Percentiles rank a stretch among this genome's conserved stretches.
These are phyloP conservation scores for Lemur catta DNA, from an alignment of 2,797 vertebrate species.

Conservation along the genomic window DNA sequence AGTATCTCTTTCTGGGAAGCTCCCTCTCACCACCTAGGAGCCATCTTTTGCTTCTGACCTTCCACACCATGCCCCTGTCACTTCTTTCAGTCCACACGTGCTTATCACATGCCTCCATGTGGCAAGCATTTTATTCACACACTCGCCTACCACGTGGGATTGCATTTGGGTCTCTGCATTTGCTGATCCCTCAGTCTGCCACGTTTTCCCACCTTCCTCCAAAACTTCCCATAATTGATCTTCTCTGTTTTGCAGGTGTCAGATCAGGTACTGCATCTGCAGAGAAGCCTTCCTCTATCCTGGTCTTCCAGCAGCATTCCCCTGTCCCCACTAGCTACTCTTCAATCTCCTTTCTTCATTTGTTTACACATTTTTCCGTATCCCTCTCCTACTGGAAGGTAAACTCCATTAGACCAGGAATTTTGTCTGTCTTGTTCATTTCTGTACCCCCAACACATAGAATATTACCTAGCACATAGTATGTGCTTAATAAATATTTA, in stretches of 20 bases:
- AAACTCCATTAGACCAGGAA: not conserved
- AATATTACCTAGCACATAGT: not conserved
- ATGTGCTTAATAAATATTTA: not conserved
- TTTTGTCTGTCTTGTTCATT: not conserved
- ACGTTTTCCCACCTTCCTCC: not conserved
- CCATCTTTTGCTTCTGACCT: not conserved
- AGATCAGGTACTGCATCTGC: not conserved
- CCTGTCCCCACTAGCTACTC: not conserved
- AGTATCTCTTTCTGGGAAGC: not conserved
- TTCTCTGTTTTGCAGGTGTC: not conserved
- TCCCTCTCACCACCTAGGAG: not conserved
- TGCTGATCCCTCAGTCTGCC: not conserved
- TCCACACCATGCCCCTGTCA: not conserved
- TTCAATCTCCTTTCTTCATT: not conserved
- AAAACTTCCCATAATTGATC: not conserved
- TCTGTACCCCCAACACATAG: not conserved
- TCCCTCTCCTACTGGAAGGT: not conserved
- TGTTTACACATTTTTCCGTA: not conserved
- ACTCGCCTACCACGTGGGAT: accelerated
- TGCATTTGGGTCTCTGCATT: not conserved
- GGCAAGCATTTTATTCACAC: too few species aligned
- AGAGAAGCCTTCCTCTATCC: not conserved
- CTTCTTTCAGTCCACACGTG: not conserved
- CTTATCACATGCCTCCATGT: too few species aligned
- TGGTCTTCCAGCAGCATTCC: not conserved